phyloP scores from a whole-genome alignment of 2,888 invertebrate species.

The Pristionchus fissidentatus region DNA sequence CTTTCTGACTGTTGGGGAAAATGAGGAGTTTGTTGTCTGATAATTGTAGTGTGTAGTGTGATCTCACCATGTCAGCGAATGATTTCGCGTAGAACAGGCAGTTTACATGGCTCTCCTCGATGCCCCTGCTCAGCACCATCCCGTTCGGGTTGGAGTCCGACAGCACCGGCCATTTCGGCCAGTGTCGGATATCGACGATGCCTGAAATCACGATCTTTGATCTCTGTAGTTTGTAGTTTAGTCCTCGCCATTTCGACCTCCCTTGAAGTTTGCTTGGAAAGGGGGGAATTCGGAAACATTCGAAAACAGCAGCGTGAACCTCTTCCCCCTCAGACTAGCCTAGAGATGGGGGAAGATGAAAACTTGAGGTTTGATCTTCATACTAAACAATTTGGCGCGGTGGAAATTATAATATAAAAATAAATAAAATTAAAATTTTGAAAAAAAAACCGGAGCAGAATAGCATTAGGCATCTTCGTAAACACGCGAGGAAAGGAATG shows the following conservation, averaged over 20 bases:
- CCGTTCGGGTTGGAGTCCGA: conserved; percentile 75
- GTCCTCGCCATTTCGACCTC: background rate
- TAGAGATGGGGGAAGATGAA: background rate
- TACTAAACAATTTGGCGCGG: background rate
- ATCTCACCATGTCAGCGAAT: conserved; percentile 69
- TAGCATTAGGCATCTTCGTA: too few relatives aligned
- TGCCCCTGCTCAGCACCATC: conserved; percentile 65
- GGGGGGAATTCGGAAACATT: background rate
- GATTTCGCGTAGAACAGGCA: conserved; percentile 74
- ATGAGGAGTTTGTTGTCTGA: too few relatives aligned
- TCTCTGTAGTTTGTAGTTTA: background rate
- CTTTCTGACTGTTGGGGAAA: too few relatives aligned
- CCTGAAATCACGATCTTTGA: conserved; percentile 54
- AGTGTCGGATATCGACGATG: conserved; percentile 69
- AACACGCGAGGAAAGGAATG: too few relatives aligned
- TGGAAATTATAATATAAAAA: too few relatives aligned
- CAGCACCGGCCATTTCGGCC: conserved; percentile 74
- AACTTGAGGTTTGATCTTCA: background rate
- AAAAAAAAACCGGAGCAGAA: too few relatives aligned
- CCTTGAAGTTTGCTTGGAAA: background rate
- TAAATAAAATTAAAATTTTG: too few relatives aligned
- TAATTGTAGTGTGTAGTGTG: too few relatives aligned
- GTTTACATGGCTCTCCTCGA: conserved; percentile 74
- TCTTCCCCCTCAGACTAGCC: conserved; percentile 40
- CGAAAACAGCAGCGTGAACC: background rate